Percentiles rank a stretch among this genome's conserved stretches.
These are phyloP conservation scores for Melangyna quadrimaculata DNA, from an alignment of 2,888 invertebrate genomes.

Conservation along the genomic window DNA sequence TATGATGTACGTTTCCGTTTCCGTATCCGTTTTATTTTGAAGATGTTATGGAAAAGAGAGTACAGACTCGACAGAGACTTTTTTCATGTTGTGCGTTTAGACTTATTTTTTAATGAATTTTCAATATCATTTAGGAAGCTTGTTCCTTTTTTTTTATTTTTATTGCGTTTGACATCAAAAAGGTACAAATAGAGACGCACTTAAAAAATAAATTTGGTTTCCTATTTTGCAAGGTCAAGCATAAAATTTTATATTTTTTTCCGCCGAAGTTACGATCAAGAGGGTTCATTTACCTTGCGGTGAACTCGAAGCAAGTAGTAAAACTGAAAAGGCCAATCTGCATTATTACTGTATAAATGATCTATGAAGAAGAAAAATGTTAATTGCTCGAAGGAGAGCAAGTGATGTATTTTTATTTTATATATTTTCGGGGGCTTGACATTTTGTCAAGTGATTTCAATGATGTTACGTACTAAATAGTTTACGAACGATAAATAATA, in stretches of 20 bases:
- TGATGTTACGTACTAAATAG: neutral
- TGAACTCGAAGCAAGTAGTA: neutral
- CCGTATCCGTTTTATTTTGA: conserved; percentile 43
- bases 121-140: conserved; percentile 8
- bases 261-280: neutral
- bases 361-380: neutral
- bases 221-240: neutral
- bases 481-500: neutral
- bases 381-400: conserved; percentile 23
- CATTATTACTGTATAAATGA: neutral
- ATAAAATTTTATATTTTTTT: neutral
- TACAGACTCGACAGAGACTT: neutral
- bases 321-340: neutral
- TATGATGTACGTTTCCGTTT: conserved; percentile 48
- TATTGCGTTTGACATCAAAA: neutral
- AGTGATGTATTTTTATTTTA: neutral
- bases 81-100: neutral
- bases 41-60: neutral
- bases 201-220: neutral
- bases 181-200: neutral
- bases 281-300: neutral
- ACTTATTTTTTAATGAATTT: conserved; percentile 8
- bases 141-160: neutral
- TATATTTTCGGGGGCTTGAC: neutral
- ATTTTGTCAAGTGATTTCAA: neutral